These are phyloP conservation scores for Enteromius afrohamiltoni DNA, from an alignment of 2,797 vertebrate species.

Conservation along the genomic window DNA sequence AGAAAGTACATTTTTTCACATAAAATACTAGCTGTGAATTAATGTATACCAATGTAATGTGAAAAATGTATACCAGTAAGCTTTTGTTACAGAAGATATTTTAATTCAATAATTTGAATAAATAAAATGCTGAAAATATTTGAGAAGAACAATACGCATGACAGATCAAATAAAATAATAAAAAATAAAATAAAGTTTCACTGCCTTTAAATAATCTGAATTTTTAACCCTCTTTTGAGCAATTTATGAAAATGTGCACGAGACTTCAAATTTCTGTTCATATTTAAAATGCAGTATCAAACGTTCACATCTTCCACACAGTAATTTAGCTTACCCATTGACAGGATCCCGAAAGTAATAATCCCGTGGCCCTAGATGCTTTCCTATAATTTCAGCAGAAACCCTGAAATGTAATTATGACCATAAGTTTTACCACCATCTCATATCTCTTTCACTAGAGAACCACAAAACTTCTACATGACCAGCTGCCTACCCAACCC, in stretches of 20 bases:
- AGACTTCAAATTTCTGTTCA: not conserved
- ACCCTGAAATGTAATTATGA: not conserved
- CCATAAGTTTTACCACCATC: slow-evolving; percentile 2
- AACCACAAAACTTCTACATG: not conserved
- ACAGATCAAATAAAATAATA: not conserved
- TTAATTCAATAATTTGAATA: too few relatives aligned
- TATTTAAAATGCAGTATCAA: not conserved
- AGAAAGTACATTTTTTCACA: too few relatives aligned
- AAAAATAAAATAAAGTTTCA: too few relatives aligned
- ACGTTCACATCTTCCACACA: not conserved
- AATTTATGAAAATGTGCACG: not conserved
- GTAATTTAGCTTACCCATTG: not conserved
- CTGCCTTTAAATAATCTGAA: not conserved
- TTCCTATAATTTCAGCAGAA: not conserved
- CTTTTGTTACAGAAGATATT: not conserved
- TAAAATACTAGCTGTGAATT: not conserved
- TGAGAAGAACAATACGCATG: not conserved
- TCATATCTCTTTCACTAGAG: not conserved
- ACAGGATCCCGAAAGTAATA: not conserved
- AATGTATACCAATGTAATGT: not conserved
- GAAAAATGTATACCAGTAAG: not conserved
- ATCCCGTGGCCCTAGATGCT: not conserved
- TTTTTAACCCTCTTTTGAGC: not conserved
- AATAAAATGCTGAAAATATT: not conserved
- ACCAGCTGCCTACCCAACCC: not conserved